Evolutionary conservation across 2,797 vertebrate genomes (phyloP).

Genomic region (Monodelphis domestica): DNA sequence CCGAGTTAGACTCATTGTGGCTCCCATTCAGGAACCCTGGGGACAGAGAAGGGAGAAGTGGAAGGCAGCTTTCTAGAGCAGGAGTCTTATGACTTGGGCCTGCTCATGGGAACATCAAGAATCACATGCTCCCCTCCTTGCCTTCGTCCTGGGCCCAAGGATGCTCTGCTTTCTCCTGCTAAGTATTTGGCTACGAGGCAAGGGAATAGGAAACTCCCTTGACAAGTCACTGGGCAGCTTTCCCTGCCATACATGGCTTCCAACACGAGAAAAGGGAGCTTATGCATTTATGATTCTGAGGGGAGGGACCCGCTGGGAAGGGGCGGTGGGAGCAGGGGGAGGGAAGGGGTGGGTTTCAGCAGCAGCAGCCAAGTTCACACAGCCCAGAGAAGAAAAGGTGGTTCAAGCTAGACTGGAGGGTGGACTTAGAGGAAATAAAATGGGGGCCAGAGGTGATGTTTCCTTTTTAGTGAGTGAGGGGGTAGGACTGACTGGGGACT

Average conservation of each 20-base stretch:
- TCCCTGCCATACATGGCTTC: conserved; percentile 59
- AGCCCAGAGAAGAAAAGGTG: conserved; percentile 32
- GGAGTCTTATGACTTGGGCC: background rate
- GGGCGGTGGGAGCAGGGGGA: conserved; percentile 15
- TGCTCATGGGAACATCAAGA: background rate
- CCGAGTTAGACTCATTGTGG: background rate
- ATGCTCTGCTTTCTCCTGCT: background rate
- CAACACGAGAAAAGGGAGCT: conserved; percentile 61
- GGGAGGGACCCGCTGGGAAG: conserved; percentile 40
- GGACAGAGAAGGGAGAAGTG: background rate
- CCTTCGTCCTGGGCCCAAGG: background rate
- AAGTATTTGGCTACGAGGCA: background rate
- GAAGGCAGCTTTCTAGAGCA: background rate
- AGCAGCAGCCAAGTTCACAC: background rate
- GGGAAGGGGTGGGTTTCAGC: conserved; percentile 46
- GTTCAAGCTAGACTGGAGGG: conserved; percentile 70
- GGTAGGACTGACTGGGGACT: conserved; percentile 41
- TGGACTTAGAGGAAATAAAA: conserved; percentile 73
- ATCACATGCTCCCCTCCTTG: background rate
- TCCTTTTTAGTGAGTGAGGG: conserved; percentile 4
- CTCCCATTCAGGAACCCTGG: background rate
- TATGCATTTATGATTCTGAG: conserved; percentile 77
- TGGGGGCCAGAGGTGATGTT: conserved; percentile 72
- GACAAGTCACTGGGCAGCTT: conserved; percentile 54
- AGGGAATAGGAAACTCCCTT: background rate